These are phyloP conservation scores for Papilio helenus DNA, from an alignment of 1,140 invertebrate genomes.

Conservation along the genomic window DNA sequence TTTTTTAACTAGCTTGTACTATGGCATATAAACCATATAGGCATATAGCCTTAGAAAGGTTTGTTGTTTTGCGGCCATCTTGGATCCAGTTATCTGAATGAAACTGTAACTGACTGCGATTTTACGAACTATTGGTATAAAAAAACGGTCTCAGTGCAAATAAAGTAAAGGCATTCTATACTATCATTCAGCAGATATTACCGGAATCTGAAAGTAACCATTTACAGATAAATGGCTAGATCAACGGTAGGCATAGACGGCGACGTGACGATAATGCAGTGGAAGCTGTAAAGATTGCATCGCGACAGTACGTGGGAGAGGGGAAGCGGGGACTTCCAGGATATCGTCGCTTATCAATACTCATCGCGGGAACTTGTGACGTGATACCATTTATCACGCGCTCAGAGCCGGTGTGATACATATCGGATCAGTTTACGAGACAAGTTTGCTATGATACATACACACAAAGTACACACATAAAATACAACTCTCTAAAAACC, in stretches of 20 bases:
- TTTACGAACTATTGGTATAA: background rate
- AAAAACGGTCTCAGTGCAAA: background rate
- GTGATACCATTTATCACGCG: slow-evolving; percentile 44
- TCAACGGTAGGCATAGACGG: slow-evolving; percentile 3
- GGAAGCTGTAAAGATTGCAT: slow-evolving; percentile 39
- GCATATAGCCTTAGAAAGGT: too few relatives aligned
- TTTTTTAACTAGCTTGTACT: too few relatives aligned
- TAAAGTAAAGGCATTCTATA: background rate
- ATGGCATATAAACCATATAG: too few relatives aligned
- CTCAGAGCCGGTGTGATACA: background rate
- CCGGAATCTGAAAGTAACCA: background rate
- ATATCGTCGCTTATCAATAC: slow-evolving; percentile 51
- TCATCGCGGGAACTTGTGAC: slow-evolving; percentile 45
- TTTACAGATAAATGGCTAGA: slow-evolving; percentile 8
- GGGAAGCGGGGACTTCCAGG: slow-evolving; percentile 42
- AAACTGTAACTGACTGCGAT: background rate
- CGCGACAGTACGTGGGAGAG: slow-evolving; percentile 37
- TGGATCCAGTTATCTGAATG: background rate
- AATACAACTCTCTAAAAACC: background rate
- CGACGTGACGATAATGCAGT: slow-evolving; percentile 17
- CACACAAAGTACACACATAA: background rate
- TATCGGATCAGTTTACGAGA: slow-evolving; percentile 1
- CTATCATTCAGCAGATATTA: background rate
- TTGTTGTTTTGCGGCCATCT: too few relatives aligned
- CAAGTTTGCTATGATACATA: background rate